Percentiles rank a stretch among this genome's conserved stretches.
Evolutionary conservation across 2,797 vertebrate species (phyloP).

Genomic region (Distichodus sexfasciatus): DNA sequence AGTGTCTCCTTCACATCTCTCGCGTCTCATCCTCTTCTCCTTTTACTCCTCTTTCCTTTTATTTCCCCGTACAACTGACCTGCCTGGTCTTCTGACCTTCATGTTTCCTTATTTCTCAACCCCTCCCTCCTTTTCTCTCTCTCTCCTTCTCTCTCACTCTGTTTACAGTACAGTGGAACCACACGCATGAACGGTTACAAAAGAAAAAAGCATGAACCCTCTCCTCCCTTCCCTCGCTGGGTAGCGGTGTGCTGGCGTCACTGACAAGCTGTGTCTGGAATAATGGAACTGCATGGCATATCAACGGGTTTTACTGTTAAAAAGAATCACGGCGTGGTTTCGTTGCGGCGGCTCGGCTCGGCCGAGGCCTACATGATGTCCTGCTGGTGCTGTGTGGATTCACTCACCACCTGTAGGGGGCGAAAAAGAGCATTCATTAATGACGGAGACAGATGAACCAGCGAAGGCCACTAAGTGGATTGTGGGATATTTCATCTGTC

Average conservation of each 20-base stretch:
- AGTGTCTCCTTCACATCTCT: not conserved
- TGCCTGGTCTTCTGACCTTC: not conserved
- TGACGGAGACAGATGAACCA: not conserved
- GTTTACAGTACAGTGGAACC: not conserved
- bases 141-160: not conserved
- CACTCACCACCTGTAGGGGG: slow-evolving; percentile 81
- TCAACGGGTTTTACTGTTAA: slow-evolving; percentile 10
- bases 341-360: not conserved
- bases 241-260: slow-evolving; percentile 35
- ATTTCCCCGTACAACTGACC: not conserved
- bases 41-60: not conserved
- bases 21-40: not conserved
- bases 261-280: slow-evolving; percentile 26
- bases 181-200: not conserved
- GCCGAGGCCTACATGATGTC: slow-evolving; percentile 78
- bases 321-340: slow-evolving; percentile 19
- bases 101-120: not conserved
- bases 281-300: slow-evolving; percentile 15
- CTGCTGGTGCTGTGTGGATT: slow-evolving; percentile 90
- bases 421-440: not conserved
- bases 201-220: not conserved
- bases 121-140: not conserved
- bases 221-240: not conserved
- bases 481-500: not conserved
- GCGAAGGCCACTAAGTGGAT: not conserved